Evolutionary conservation across 2,113 vertebrate genomes (phyloP).

Genomic region (Rousettus leschenaultii): DNA sequence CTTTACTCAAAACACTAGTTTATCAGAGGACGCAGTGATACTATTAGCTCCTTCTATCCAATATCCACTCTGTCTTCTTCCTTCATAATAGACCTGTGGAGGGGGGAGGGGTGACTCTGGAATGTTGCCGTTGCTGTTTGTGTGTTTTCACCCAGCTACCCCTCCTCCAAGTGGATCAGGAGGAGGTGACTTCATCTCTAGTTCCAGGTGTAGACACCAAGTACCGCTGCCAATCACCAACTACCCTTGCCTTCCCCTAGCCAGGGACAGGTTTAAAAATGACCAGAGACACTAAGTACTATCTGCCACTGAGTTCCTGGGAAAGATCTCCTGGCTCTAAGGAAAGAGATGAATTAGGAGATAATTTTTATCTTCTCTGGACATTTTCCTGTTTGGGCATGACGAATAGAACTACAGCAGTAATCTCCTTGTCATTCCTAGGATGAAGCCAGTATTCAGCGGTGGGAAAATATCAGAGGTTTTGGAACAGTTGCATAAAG

Average conservation of each 20-base stretch:
- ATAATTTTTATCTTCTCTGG: neutral
- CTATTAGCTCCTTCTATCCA: neutral
- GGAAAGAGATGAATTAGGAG: neutral
- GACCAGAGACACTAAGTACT: neutral
- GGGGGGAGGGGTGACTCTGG: no score
- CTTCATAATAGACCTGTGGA: neutral
- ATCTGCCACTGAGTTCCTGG: neutral
- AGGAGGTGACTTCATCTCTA: neutral
- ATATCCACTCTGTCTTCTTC: neutral
- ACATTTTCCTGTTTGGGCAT: neutral
- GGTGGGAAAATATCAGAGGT: neutral
- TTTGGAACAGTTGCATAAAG: neutral
- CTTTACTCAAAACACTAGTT: neutral
- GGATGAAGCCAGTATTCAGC: neutral
- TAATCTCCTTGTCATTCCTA: neutral
- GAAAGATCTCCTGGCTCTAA: neutral
- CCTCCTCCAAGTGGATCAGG: neutral
- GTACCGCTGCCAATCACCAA: neutral
- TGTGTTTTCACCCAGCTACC: neutral
- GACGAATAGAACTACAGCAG: neutral
- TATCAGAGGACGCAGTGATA: neutral
- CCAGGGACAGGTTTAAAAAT: neutral
- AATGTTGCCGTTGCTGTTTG: neutral
- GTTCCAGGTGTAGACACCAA: neutral
- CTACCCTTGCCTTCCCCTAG: neutral